Base-by-base conservation (phyloP, 1,140 invertebrate species). In the Carposina sasakii region DNA sequence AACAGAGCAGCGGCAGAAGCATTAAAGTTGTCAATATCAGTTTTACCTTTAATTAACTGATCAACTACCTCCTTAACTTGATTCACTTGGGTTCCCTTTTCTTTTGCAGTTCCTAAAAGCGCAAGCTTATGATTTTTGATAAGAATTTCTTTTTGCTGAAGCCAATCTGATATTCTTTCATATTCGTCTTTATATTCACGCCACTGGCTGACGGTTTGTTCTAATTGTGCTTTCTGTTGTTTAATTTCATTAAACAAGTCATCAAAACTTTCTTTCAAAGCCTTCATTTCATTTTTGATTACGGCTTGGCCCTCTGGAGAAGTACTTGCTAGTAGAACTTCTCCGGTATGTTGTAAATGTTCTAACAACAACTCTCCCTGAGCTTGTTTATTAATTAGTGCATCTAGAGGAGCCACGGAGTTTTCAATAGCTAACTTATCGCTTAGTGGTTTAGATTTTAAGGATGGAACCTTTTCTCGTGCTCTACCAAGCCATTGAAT, bases 181-280 rank as follows among this genome's bases (percentile, higher is more conserved):
- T 94, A 96, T 78, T 97, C 95, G 65, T 97, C 95, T 76, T 96
- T 97, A 75, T 95, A 97, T 48, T 96, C 93, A 47, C 93, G 87
- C 92, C 94, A 95, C 66, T 95, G 92, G 28, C 90, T 87, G 42
- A 96, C 90, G 9, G 92, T 94, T 12, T 89, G 88, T 81, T 95
- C 94, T 15, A 97, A 71, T 77, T 94, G 90, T 52, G 92, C 91
- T 67, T 96, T 96, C 76, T 96, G 93, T 65, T 93, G 88, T 64
- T 92, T 90, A 17, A 97, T 92, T 65, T 97, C 95, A 78, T 91
- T 91, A 70, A 96, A 97, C 0, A 97, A 82, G 47, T 88, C 88
- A 61, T 95, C 92, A 62, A 96, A 97, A 62, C 91, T 94, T 71
- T 96, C 92, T 54, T 91, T 90, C 0, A 96, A 71, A 8, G 93